These are phyloP conservation scores for Bombus superbus DNA, from an alignment of 1,140 invertebrate genomes.

Conservation along the genomic window DNA sequence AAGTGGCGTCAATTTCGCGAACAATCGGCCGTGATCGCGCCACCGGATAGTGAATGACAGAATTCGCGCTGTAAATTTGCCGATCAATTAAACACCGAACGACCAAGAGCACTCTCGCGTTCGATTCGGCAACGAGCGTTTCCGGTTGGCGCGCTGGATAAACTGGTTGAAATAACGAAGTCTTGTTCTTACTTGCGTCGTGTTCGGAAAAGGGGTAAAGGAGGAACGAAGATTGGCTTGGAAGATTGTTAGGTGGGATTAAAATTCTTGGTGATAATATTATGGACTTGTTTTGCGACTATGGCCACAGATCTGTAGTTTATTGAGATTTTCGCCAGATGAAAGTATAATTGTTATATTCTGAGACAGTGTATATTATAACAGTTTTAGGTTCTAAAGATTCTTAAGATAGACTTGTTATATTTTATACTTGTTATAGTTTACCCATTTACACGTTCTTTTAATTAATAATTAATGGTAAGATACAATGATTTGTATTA, in stretches of 20 bases:
- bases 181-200: background rate
- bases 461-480: no score
- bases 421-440: no score
- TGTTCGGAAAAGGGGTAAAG: background rate
- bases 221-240: background rate
- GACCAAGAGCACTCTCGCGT: background rate
- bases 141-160: background rate
- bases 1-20: constrained; percentile 19
- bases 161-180: background rate
- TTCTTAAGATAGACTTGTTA: no score
- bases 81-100: background rate
- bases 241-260: background rate
- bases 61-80: constrained; percentile 7
- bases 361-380: no score
- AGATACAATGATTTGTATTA: no score
- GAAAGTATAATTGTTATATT: background rate
- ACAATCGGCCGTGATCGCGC: constrained; percentile 14
- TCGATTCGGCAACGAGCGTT: background rate
- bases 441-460: no score
- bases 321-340: background rate
- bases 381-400: no score
- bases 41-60: constrained; percentile 4
- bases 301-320: fast-evolving
- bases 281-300: background rate
- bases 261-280: background rate